These are phyloP conservation scores for Atherinomorus stipes DNA, from an alignment of 2,113 vertebrate genomes.

Conservation along the genomic window DNA sequence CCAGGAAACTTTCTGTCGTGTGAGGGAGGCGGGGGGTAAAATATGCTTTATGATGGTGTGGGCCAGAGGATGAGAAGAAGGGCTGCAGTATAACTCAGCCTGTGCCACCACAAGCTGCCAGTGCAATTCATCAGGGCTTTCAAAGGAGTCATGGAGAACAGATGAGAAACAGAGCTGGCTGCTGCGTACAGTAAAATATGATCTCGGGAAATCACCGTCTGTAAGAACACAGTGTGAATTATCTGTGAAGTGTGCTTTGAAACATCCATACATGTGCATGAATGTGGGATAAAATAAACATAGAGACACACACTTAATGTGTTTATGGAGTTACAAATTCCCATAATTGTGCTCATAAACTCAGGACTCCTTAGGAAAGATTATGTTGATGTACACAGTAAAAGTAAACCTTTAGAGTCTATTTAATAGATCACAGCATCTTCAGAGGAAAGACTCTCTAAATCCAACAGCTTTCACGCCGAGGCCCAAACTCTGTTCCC, in stretches of 20 bases:
- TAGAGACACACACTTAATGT: no score
- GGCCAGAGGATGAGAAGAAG: slow-evolving; percentile 65
- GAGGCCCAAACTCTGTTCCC: no score
- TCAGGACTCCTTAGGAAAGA: not conserved
- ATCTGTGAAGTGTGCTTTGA: slow-evolving; percentile 6
- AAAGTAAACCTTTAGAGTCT: not conserved
- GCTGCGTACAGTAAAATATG: slow-evolving; percentile 31
- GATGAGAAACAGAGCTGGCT: slow-evolving; percentile 60
- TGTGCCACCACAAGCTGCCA: slow-evolving; percentile 53
- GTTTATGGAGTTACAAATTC: no score
- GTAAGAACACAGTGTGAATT: slow-evolving; percentile 24
- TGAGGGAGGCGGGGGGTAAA: slow-evolving; percentile 40
- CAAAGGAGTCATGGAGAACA: slow-evolving; percentile 51
- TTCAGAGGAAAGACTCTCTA: not conserved
- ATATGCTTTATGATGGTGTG: slow-evolving; percentile 61
- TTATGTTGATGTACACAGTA: not conserved
- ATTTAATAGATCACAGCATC: not conserved
- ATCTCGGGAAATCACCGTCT: slow-evolving; percentile 40
- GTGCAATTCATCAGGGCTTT: slow-evolving; percentile 56
- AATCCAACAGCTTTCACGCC: not conserved
- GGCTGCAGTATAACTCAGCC: slow-evolving; percentile 67
- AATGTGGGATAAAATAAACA: not conserved
- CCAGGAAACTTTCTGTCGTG: slow-evolving; percentile 61
- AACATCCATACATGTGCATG: not conserved
- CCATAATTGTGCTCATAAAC: not conserved